Percentiles rank a stretch among this genome's conserved stretches.
phyloP scores from a whole-genome alignment of 2,888 invertebrate species.

The Pheosia tremula region DNA sequence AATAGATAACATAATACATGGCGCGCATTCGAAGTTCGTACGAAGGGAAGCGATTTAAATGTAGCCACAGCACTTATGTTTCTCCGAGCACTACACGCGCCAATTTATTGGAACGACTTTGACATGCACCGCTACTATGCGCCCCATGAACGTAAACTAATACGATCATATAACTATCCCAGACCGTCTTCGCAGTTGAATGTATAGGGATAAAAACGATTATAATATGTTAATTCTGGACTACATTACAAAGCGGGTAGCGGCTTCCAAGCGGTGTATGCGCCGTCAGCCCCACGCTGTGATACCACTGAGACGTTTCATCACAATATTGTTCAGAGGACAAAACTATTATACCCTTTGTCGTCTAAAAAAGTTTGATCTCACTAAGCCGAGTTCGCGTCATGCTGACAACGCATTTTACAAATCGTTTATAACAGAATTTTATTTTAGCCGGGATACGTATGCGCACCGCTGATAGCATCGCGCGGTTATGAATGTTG shows the following conservation, averaged over 20 bases:
- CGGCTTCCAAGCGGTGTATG: slow-evolving; percentile 75
- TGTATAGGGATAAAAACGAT: slow-evolving; percentile 70
- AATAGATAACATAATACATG: slow-evolving; percentile 68
- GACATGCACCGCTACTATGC: slow-evolving; percentile 53
- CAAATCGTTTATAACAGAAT: slow-evolving; percentile 77
- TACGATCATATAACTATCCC: slow-evolving; percentile 46
- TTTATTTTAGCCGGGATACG: slow-evolving; percentile 62
- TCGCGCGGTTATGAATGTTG: slow-evolving; percentile 72
- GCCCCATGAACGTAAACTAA: slow-evolving; percentile 58
- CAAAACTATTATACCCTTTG: slow-evolving; percentile 70
- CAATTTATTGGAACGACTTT: slow-evolving; percentile 49
- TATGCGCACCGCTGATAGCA: slow-evolving; percentile 67
- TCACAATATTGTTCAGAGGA: slow-evolving; percentile 70
- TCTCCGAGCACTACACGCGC: slow-evolving; percentile 24
- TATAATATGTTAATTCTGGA: slow-evolving; percentile 68
- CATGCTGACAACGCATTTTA: slow-evolving; percentile 82
- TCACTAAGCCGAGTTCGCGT: slow-evolving; percentile 62
- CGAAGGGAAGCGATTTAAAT: slow-evolving; percentile 57
- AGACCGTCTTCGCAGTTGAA: slow-evolving; percentile 40
- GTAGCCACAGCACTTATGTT: slow-evolving; percentile 43
- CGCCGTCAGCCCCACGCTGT: slow-evolving; percentile 68
- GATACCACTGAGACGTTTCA: slow-evolving; percentile 71
- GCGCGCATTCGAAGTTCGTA: slow-evolving; percentile 35
- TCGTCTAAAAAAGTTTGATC: slow-evolving; percentile 56
- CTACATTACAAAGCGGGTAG: slow-evolving; percentile 61